Evolutionary conservation across 2,797 vertebrate species (phyloP), one percentile per base, ranked within the genome.

Genomic region (Buphagus erythrorhynchus): DNA sequence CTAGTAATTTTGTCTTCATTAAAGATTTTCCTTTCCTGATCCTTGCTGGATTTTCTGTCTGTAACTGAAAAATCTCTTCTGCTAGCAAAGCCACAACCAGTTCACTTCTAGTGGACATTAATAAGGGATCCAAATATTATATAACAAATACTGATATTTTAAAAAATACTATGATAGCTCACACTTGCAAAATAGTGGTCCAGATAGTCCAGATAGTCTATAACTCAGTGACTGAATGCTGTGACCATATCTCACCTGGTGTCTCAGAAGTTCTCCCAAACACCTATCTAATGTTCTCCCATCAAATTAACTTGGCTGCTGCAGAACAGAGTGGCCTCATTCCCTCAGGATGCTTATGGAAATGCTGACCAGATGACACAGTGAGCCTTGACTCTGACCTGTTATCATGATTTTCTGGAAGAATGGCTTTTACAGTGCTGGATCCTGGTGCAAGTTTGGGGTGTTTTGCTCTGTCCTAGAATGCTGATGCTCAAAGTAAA

Each of bases 241-340:
- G 45, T 1, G 0, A 22, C 13, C 4, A 1, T 33, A 25, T 58
- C 80, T 72, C 20, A 48, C 10, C 5, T 29, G 1, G 2, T 48
- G 13, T 68, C 52, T 86, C 63, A 79, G 19, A 80, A 71, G 38
- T 59, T 87, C 40, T 82, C 40, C 29, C 2, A 5, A 62, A 59
- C 48, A 46, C 62, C 3, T 43, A 3, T 24, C 6, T 36, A 29
- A 54, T 3, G 2, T 72, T 84, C 29, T 89, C 16, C 22, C 14
- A 25, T n/a, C 24, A 59, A 55, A 67, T 48, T 38, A 76, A 13
- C 36, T 69, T 88, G 54, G 19, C 42, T 74, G 29, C 49, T 42
- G 38, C n/a, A 75, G 69, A 59, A 16, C 1, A 0, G 19, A 1
- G 4, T 42, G 40, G 35, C 16, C n/a, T 72, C 58, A 22, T 92